These are phyloP conservation scores for Sebastes cheni DNA, from an alignment of 2,797 vertebrate genomes.

Conservation along the genomic window DNA sequence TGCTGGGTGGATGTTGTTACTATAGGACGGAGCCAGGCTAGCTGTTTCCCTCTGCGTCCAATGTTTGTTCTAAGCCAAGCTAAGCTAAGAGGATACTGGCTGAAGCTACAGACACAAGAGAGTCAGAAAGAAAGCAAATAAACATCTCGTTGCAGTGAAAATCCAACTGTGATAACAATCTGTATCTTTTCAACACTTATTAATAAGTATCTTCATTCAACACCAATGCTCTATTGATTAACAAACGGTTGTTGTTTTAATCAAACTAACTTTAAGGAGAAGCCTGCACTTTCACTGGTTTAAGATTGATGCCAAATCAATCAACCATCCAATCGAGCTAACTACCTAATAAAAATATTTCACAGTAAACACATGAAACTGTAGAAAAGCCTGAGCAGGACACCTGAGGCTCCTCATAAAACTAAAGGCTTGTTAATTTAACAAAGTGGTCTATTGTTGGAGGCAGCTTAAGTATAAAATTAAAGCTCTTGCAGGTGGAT, in stretches of 20 bases:
- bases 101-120: neutral
- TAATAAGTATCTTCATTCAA: neutral
- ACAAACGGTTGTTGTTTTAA: neutral
- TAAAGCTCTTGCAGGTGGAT: conserved; percentile 54
- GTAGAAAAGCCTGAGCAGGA: neutral
- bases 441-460: conserved; percentile 31
- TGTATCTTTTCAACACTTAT: neutral
- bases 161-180: neutral
- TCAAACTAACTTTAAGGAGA: neutral
- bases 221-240: neutral
- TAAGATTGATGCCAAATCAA: neutral
- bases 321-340: neutral
- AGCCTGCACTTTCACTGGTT: neutral
- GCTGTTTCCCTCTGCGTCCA: neutral
- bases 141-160: neutral
- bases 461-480: neutral
- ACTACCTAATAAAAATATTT: neutral
- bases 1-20: too few relatives aligned
- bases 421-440: conserved; percentile 14
- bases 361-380: neutral
- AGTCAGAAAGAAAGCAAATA: neutral
- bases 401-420: conserved; percentile 18
- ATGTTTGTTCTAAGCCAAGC: neutral
- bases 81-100: neutral
- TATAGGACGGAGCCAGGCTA: neutral